These are phyloP conservation scores for Eupeodes latifasciatus DNA, from an alignment of 2,888 invertebrate species.

Conservation along the genomic window DNA sequence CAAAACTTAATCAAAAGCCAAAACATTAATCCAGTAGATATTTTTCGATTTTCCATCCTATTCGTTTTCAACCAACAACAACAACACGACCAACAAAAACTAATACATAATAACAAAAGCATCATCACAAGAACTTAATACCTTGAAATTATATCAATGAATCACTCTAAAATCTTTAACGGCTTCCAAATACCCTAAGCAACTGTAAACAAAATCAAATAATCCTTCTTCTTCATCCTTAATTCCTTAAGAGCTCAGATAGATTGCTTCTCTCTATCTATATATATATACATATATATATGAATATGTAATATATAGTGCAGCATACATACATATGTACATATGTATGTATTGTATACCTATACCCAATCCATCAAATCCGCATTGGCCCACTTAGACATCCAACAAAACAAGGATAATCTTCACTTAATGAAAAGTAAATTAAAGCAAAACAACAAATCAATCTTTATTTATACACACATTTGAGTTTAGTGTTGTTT, in stretches of 20 bases:
- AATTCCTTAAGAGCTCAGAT: background rate
- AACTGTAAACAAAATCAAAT: constrained; percentile 55
- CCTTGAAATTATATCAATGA: constrained; percentile 33
- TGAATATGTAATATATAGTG: background rate
- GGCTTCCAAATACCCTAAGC: constrained; percentile 34
- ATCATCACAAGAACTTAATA: constrained; percentile 15
- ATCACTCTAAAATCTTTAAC: constrained; percentile 36
- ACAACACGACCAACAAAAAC: background rate
- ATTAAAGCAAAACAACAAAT: constrained; percentile 72
- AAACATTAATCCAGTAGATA: too few relatives aligned
- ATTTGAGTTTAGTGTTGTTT: constrained; percentile 36
- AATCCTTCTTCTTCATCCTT: constrained; percentile 47
- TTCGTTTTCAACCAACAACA: background rate
- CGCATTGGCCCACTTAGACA: constrained; percentile 58
- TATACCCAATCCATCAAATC: constrained; percentile 45
- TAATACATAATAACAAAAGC: background rate
- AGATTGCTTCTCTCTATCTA: background rate
- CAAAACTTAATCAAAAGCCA: background rate
- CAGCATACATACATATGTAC: background rate
- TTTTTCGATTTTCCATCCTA: background rate
- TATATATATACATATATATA: background rate
- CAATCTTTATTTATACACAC: constrained; percentile 61
- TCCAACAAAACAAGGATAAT: constrained; percentile 45
- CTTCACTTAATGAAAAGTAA: constrained; percentile 62
- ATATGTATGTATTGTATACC: too few relatives aligned